These are phyloP conservation scores for Bos indicus DNA, from an alignment of 2,113 vertebrate species.

Conservation along the genomic window DNA sequence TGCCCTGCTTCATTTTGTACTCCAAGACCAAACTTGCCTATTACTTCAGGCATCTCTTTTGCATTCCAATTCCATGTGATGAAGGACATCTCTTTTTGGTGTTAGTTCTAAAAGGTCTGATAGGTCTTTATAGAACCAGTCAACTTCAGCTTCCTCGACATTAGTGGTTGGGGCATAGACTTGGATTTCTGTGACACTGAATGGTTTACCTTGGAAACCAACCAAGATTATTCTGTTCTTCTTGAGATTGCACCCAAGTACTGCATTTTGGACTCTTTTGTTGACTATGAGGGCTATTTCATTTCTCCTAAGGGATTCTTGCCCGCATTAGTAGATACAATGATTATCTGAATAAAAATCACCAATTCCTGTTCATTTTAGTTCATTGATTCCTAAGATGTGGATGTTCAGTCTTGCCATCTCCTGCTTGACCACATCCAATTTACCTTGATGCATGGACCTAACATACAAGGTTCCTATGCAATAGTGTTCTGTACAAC, in stretches of 20 bases:
- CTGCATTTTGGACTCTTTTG: not conserved
- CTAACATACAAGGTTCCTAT: not conserved
- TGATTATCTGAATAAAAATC: not conserved
- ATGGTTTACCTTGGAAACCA: not conserved
- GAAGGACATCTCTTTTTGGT: not conserved
- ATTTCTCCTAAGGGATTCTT: not conserved
- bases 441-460: not conserved
- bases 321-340: not conserved
- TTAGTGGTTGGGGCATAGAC: not conserved
- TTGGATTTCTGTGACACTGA: not conserved
- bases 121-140: not conserved
- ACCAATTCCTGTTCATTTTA: not conserved
- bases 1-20: not conserved
- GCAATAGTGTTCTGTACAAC: not conserved
- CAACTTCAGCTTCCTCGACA: not conserved
- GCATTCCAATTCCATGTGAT: not conserved
- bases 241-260: not conserved
- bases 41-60: not conserved
- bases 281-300: not conserved
- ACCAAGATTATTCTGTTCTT: not conserved
- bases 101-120: not conserved
- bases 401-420: not conserved
- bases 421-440: not conserved
- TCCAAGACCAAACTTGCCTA: not conserved
- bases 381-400: not conserved